A percentile compares a stretch with the other conserved stretches of the same genome.
Evolutionary conservation across 2,797 vertebrate genomes (phyloP).

Genomic region (Crenuchus spilurus): DNA sequence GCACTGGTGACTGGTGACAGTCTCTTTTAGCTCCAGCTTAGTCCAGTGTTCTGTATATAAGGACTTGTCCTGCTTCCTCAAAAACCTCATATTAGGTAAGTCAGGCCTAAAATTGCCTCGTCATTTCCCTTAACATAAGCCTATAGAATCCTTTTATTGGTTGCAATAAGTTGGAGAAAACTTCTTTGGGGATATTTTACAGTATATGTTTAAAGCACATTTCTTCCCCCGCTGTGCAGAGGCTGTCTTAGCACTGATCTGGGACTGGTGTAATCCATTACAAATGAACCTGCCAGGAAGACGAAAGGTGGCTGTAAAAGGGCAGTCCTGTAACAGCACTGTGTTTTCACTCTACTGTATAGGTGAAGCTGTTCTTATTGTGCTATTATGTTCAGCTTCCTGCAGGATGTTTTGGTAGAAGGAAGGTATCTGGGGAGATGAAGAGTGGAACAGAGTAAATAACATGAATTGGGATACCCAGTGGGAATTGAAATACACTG

Average conservation of each 20-base stretch:
- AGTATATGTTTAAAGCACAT: slow-evolving; percentile 21
- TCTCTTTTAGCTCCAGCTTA: background rate
- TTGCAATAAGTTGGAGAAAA: background rate
- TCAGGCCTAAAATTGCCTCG: background rate
- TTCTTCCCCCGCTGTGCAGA: slow-evolving; percentile 14
- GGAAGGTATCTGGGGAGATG: slow-evolving; percentile 11
- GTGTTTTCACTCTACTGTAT: background rate
- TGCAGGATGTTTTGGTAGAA: slow-evolving; percentile 20
- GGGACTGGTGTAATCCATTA: slow-evolving; percentile 32
- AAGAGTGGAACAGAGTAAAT: slow-evolving; percentile 7
- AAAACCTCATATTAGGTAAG: slow-evolving; percentile 19
- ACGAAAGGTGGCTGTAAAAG: slow-evolving; percentile 38
- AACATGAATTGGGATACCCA: background rate
- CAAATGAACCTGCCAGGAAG: slow-evolving; percentile 43
- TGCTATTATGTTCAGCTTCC: slow-evolving; percentile 25
- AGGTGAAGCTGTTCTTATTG: slow-evolving; percentile 5
- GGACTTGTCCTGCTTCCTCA: background rate
- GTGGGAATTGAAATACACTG: background rate
- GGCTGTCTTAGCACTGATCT: slow-evolving; percentile 29
- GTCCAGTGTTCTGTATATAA: background rate
- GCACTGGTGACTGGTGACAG: background rate
- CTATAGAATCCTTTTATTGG: slow-evolving; percentile 25
- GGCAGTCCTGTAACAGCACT: slow-evolving; percentile 6
- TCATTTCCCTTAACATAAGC: slow-evolving; percentile 3
- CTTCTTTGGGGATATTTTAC: slow-evolving; percentile 21